A percentile compares a stretch with the other conserved stretches of the same genome.
phyloP scores from a whole-genome alignment of 2,888 invertebrate species.

The Aphodius granarius region DNA sequence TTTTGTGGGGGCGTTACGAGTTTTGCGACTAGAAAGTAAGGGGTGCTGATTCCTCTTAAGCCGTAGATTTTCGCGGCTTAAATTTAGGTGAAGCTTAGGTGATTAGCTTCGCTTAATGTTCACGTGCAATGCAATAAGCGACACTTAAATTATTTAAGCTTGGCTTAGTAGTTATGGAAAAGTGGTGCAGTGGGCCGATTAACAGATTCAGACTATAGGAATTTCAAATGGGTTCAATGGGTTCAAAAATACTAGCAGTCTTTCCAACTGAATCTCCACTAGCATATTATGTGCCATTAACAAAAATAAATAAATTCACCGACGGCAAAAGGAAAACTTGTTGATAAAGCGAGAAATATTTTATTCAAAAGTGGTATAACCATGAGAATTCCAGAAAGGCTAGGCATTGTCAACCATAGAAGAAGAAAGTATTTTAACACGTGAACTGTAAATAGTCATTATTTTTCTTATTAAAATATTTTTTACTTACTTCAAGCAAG shows the following conservation, averaged over 20 bases:
- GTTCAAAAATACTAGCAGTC: background rate
- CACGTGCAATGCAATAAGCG: too few relatives aligned
- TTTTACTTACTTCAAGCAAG: background rate
- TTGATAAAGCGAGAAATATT: background rate
- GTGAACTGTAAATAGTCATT: background rate
- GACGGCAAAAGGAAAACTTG: background rate
- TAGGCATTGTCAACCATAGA: background rate
- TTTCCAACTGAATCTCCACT: background rate
- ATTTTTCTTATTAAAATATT: background rate
- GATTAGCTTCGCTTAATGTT: too few relatives aligned
- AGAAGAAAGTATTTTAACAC: background rate
- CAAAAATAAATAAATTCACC: background rate
- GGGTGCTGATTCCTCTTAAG: too few relatives aligned
- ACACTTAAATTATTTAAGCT: too few relatives aligned
- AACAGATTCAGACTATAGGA: background rate
- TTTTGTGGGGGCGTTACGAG: too few relatives aligned
- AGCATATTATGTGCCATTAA: background rate
- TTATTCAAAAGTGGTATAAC: slow-evolving; percentile 3
- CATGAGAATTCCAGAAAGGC: background rate
- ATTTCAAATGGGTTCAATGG: too few relatives aligned
- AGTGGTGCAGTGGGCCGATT: too few relatives aligned
- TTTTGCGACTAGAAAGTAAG: too few relatives aligned
- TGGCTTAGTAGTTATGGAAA: too few relatives aligned
- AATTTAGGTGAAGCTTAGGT: too few relatives aligned
- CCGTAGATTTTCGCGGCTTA: too few relatives aligned